phyloP scores from a whole-genome alignment of 2,888 invertebrate genomes.

The Epinotia ramella region DNA sequence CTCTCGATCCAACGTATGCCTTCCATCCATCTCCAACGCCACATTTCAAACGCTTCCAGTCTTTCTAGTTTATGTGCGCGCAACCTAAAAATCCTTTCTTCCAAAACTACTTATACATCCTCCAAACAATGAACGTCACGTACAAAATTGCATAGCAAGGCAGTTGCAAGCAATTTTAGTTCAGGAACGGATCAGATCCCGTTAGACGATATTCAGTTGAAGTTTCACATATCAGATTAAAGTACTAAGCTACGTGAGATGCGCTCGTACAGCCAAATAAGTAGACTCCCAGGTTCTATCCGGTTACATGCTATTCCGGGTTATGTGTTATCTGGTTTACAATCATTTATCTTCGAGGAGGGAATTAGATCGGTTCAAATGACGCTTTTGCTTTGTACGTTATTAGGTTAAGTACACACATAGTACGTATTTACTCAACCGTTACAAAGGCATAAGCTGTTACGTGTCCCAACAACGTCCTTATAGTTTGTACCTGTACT shows the following conservation, averaged over 20 bases:
- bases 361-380: slow-evolving; percentile 17
- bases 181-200: slow-evolving; percentile 4
- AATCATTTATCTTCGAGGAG: slow-evolving; percentile 21
- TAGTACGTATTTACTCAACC: not conserved
- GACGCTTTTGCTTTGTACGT: slow-evolving; percentile 17
- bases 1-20: too few species aligned
- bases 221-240: slow-evolving; percentile 32
- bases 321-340: slow-evolving; percentile 1
- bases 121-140: slow-evolving; percentile 2
- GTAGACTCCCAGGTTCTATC: not conserved
- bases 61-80: not conserved
- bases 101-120: not conserved
- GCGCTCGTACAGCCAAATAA: slow-evolving; percentile 7
- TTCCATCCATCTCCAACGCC: too few species aligned
- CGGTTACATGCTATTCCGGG: not conserved
- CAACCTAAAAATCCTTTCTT: not conserved
- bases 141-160: slow-evolving; percentile 19
- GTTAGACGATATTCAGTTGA: slow-evolving; percentile 31
- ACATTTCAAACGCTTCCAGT: too few species aligned
- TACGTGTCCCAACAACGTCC: too few species aligned
- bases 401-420: not conserved
- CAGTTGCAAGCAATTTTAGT: slow-evolving; percentile 17
- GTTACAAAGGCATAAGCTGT: too few species aligned
- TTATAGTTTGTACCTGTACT: too few species aligned
- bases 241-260: slow-evolving; percentile 32